Percentiles rank a stretch among this genome's conserved stretches.
Evolutionary conservation across 2,797 vertebrate genomes (phyloP).

Genomic region (Xiphophorus birchmanni): DNA sequence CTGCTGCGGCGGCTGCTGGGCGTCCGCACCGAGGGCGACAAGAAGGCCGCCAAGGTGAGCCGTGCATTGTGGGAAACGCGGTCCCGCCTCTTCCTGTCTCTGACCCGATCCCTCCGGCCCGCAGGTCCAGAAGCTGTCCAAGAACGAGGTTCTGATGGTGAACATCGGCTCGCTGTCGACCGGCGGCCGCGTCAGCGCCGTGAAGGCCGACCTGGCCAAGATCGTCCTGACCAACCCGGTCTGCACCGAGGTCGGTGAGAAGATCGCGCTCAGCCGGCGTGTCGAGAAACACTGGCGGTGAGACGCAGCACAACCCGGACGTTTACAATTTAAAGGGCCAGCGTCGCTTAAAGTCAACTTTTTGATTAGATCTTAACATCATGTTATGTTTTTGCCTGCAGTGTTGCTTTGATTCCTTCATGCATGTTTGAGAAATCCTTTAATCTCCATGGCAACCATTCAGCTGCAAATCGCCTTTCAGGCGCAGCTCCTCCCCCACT

Average conservation of each 20-base stretch:
- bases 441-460: too few species aligned
- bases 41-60: constrained; percentile 96
- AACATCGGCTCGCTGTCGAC: constrained; percentile 98
- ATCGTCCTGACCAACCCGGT: constrained; percentile 99
- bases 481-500: too few species aligned
- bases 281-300: constrained; percentile 99
- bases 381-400: too few species aligned
- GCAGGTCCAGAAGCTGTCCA: constrained; percentile 97
- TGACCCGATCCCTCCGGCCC: background rate
- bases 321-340: too few species aligned
- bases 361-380: too few species aligned
- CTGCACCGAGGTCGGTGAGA: constrained; percentile 98
- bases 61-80: constrained; percentile 17
- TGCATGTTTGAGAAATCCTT: too few species aligned
- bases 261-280: constrained; percentile 96
- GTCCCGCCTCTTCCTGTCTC: background rate
- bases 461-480: too few species aligned
- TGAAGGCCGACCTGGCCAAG: constrained; percentile 98
- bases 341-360: too few species aligned
- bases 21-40: constrained; percentile 97
- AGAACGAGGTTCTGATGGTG: constrained; percentile 99
- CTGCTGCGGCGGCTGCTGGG: constrained; percentile 92
- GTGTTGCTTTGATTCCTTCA: too few species aligned
- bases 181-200: constrained; percentile 95
- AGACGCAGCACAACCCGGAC: constrained; percentile 53